Evolutionary conservation across 35 echinoderm and acorn worm genomes (phyloP), one percentile per base, ranked within the genome.

Genomic region (Heliocidaris erythrogramma): DNA sequence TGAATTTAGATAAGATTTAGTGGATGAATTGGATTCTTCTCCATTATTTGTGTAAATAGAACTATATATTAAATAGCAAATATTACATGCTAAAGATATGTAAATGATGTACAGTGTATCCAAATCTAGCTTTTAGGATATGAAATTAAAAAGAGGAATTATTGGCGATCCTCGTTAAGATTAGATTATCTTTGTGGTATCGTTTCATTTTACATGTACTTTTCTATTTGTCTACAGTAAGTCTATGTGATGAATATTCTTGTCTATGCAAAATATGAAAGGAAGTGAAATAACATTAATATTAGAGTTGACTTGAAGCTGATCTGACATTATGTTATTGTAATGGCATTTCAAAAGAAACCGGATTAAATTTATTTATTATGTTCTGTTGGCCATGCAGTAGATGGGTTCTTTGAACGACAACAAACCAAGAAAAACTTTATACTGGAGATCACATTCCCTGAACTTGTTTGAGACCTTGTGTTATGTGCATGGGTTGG

Each of bases 241-340:
- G 21, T 29, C 65, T 78, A 29, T 78, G 65, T 78, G 65, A 78
- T 8, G 18, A 78, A 78, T 78, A n/a, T 78, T 78, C 65, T 78
- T 78, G 65, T 78, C 65, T 78, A 78, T 78, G 65, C 65, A 78
- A 78, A 78, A 78, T n/a, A 78, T 78, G 8, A 78, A 78, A 78
- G n/a, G 65, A n/a, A 78, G 65, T 78, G 65, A 78, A n/a, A 78
- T 78, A 78, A 78, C 27, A 21, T n/a, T n/a, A n/a, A n/a, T 78
- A 21, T 27, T 24, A 7, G 65, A 78, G 65, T n/a, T 78, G 65
- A 7, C 21, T 78, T 78, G 2, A 78, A 78, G 18, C 5, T 21
- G 27, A 56, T 14, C 52, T 42, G 35, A 42, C n/a, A 21, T n/a
- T 78, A 5, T 27, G 65, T 5, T n/a, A 78, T n/a, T 8, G 65